Base-by-base conservation (phyloP, 2,797 vertebrate genomes). In the Diceros bicornis region DNA sequence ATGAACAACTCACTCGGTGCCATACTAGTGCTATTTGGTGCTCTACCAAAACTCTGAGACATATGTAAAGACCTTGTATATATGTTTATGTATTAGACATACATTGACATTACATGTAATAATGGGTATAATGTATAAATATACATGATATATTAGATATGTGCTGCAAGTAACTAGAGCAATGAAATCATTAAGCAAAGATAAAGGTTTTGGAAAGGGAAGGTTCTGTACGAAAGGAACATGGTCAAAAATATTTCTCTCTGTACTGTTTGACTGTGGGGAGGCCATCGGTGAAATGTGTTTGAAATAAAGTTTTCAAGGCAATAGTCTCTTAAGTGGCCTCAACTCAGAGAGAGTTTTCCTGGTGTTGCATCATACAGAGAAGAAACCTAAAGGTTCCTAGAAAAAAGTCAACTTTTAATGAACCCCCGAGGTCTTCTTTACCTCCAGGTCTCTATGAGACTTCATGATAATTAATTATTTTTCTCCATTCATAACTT, bases 401-500 rank as follows among this genome's bases (percentile, higher is more conserved):
- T 75, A 52, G 32, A 62, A 52, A 55, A 77, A 69, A 89, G 59
- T 25, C n/a, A 84, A 68, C 37, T 61, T 92, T 88, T 88, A 83
- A 83, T 77, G 77, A 92, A 41, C 3, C 61, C 84, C 62, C n/a
- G 17, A 84, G 34, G 18, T 84, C 62, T 86, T 82, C 18, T 75
- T 57, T 89, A 52, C 52, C 27, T 69, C 27, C 50, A 29, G 0
- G 44, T 84, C 86, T 62, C 85, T n/a, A n/a, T 44, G 69, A 75
- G 68, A 74, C 2, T 57, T 57, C 44, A 50, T 17, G 29, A 74
- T 5, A 72, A 57, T 55, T 74, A 64, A 74, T n/a, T 66, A 4
- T 41, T 88, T 92, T 74, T 82, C 83, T 92, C 52, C 47, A 87
- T 66, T 88, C 74, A 20, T 59, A 81, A 75, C 4, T 83, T 75